These are phyloP conservation scores for Cyphomyrus discorhynchus DNA, from an alignment of 2,113 vertebrate species.

Conservation along the genomic window DNA sequence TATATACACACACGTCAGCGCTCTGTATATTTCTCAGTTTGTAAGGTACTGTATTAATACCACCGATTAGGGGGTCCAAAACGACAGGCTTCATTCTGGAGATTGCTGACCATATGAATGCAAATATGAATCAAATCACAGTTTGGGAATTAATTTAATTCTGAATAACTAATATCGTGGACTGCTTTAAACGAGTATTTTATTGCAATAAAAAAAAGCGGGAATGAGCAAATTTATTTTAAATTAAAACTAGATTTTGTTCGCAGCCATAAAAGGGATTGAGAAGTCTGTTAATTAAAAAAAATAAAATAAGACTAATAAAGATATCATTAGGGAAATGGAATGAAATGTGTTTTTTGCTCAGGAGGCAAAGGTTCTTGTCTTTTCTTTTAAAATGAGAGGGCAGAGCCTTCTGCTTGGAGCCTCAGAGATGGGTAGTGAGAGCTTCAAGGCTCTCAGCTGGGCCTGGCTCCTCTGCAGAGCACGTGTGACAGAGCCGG, in stretches of 20 bases:
- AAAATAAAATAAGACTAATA: not conserved
- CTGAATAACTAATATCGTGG: not conserved
- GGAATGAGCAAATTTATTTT: not conserved
- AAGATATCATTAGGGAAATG: not conserved
- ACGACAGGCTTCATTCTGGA: not conserved
- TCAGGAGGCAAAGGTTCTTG: slow-evolving; percentile 47
- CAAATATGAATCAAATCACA: not conserved
- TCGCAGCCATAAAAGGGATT: not conserved
- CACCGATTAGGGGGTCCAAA: not conserved
- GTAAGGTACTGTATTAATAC: not conserved
- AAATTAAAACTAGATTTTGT: not conserved
- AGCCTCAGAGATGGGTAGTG: slow-evolving; percentile 49
- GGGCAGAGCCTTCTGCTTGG: slow-evolving; percentile 36
- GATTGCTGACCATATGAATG: not conserved
- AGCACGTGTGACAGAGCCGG: not conserved
- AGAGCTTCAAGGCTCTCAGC: slow-evolving; percentile 28
- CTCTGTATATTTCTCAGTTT: not conserved
- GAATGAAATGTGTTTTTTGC: not conserved
- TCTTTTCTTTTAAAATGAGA: slow-evolving; percentile 46
- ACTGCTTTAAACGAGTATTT: not conserved
- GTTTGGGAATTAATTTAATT: not conserved
- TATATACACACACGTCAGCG: not conserved
- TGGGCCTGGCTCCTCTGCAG: not conserved
- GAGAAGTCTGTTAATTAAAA: not conserved
- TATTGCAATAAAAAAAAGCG: not conserved